Evolutionary conservation across 2,113 vertebrate genomes (phyloP).

Genomic region (Lethenteron camtschaticum): DNA sequence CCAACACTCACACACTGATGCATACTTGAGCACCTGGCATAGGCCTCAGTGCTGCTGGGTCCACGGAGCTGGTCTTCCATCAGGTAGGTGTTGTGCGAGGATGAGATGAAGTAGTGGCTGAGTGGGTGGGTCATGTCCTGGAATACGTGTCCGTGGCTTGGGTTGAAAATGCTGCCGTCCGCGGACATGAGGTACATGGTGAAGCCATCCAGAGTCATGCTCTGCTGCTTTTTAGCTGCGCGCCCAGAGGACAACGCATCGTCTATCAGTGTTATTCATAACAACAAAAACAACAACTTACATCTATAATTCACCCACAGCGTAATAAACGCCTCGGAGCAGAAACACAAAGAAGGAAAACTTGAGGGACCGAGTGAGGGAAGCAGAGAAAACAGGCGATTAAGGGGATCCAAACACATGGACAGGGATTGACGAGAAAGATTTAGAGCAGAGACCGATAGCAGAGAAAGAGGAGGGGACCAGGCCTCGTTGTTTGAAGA

Average conservation of each 20-base stretch:
- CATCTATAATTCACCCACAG: too few species aligned
- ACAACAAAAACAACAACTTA: too few species aligned
- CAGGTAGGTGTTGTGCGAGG: slow-evolving; percentile 89
- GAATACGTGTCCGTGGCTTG: slow-evolving; percentile 31
- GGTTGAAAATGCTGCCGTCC: slow-evolving; percentile 51
- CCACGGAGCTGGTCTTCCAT: slow-evolving; percentile 66
- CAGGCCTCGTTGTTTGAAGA: neutral
- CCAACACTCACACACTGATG: too few species aligned
- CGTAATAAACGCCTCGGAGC: too few species aligned
- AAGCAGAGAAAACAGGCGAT: neutral
- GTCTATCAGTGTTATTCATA: too few species aligned
- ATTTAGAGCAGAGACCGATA: neutral
- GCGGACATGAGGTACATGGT: slow-evolving; percentile 71
- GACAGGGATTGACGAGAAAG: neutral
- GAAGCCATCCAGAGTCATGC: slow-evolving; percentile 47
- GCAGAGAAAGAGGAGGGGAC: neutral
- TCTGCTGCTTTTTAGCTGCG: too few species aligned
- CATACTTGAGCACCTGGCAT: slow-evolving; percentile 34
- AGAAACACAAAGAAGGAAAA: neutral
- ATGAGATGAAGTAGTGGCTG: slow-evolving; percentile 76
- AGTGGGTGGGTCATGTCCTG: slow-evolving; percentile 75
- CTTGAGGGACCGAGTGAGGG: neutral
- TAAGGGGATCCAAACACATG: neutral
- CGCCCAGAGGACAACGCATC: too few species aligned
- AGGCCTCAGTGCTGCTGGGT: slow-evolving; percentile 75